These are phyloP conservation scores for Stigmatopora nigra DNA, from an alignment of 2,113 vertebrate species.

Conservation along the genomic window DNA sequence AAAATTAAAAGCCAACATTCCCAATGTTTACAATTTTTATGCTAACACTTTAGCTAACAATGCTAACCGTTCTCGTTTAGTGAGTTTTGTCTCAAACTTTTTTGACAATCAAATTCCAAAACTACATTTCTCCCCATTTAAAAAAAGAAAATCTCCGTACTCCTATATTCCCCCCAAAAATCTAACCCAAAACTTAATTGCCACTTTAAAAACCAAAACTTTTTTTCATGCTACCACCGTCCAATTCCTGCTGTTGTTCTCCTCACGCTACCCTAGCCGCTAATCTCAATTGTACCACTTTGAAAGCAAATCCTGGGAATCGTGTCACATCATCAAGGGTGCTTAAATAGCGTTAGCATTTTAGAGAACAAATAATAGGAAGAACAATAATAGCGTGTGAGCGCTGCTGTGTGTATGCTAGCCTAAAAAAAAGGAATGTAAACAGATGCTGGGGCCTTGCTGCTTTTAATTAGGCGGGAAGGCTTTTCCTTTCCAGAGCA, in stretches of 20 bases:
- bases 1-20: too few species aligned
- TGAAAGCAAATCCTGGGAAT: background rate
- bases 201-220: too few species aligned
- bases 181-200: too few species aligned
- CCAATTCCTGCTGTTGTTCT: background rate
- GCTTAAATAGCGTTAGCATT: background rate
- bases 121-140: too few species aligned
- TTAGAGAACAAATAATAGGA: background rate
- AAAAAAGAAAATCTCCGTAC: too few species aligned
- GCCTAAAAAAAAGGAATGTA: slow-evolving; percentile 11
- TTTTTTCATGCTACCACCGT: too few species aligned
- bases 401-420: background rate
- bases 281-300: background rate
- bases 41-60: too few species aligned
- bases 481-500: slow-evolving; percentile 2
- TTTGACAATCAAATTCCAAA: too few species aligned
- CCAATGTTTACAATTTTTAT: too few species aligned
- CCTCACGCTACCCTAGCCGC: background rate
- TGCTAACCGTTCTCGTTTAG: too few species aligned
- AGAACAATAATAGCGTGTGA: slow-evolving; percentile 3
- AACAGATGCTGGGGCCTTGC: slow-evolving; percentile 12
- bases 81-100: too few species aligned
- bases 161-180: too few species aligned
- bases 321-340: background rate
- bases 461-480: slow-evolving; percentile 19